phyloP scores from a whole-genome alignment of 2,113 vertebrate genomes.

The Promerops cafer region DNA sequence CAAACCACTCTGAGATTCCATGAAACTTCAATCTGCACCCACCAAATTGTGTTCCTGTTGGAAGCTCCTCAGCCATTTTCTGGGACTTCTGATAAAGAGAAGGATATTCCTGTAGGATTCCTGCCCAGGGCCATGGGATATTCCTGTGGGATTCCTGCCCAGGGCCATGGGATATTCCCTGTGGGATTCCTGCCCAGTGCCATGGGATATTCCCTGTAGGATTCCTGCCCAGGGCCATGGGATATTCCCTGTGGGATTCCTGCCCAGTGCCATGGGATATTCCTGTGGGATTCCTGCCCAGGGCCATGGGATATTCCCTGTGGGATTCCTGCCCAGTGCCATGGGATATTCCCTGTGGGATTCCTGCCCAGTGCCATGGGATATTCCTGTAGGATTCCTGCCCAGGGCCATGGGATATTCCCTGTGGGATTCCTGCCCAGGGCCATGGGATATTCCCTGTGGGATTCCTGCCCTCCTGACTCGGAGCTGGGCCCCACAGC shows the following conservation, averaged over 20 bases:
- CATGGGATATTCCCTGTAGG: not conserved
- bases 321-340: not conserved
- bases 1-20: too few relatives aligned
- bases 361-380: not conserved
- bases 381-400: not conserved
- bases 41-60: too few relatives aligned
- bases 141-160: not conserved
- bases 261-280: not conserved
- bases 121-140: not conserved
- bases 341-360: not conserved
- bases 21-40: too few relatives aligned
- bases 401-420: not conserved
- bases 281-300: not conserved
- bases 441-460: not conserved
- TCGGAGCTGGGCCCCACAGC: fast-evolving
- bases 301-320: not conserved
- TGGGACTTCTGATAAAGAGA: not conserved
- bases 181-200: not conserved
- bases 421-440: not conserved
- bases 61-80: too few relatives aligned
- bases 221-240: not conserved
- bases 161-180: not conserved
- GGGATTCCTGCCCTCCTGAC: not conserved
- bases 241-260: not conserved
- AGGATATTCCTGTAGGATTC: not conserved